A percentile compares a stretch with the other conserved stretches of the same genome.
Evolutionary conservation across 2,797 vertebrate genomes (phyloP).

Genomic region (Rhyacichthys aspro): DNA sequence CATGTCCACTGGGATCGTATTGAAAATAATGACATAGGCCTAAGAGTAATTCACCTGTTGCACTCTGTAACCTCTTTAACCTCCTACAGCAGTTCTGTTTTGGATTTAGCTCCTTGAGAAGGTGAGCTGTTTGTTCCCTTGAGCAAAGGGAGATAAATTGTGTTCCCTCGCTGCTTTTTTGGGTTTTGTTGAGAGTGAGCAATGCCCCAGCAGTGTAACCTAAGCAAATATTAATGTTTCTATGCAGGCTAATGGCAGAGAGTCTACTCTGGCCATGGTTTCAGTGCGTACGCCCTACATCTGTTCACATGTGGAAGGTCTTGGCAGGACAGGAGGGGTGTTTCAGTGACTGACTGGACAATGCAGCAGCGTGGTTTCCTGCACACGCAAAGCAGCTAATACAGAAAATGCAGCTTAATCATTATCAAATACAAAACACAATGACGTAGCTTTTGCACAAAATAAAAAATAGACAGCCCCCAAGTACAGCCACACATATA

Average conservation of each 20-base stretch:
- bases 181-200: slow-evolving; percentile 22
- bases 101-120: slow-evolving; percentile 44
- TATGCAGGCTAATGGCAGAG: slow-evolving; percentile 19
- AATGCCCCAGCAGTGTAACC: slow-evolving; percentile 10
- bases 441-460: too few relatives aligned
- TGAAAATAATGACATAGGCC: slow-evolving; percentile 27
- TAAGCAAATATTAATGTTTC: slow-evolving; percentile 8
- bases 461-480: too few relatives aligned
- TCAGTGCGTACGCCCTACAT: slow-evolving; percentile 4
- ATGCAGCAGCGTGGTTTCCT: too few relatives aligned
- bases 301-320: not conserved
- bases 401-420: too few relatives aligned
- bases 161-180: slow-evolving; percentile 16
- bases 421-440: too few relatives aligned
- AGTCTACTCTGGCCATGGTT: slow-evolving; percentile 29
- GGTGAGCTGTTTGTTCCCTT: slow-evolving; percentile 30
- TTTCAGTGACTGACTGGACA: too few relatives aligned
- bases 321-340: too few relatives aligned
- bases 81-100: slow-evolving; percentile 22
- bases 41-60: slow-evolving; percentile 40
- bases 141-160: slow-evolving; percentile 37
- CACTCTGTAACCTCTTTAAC: slow-evolving; percentile 16
- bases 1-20: slow-evolving; percentile 16
- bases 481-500: not conserved
- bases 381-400: too few relatives aligned